Percentiles rank a stretch among this genome's conserved stretches.
Conservation (phyloP, 2,888 invertebrate genomes). For the Caenorhabditis sp. region DNA sequence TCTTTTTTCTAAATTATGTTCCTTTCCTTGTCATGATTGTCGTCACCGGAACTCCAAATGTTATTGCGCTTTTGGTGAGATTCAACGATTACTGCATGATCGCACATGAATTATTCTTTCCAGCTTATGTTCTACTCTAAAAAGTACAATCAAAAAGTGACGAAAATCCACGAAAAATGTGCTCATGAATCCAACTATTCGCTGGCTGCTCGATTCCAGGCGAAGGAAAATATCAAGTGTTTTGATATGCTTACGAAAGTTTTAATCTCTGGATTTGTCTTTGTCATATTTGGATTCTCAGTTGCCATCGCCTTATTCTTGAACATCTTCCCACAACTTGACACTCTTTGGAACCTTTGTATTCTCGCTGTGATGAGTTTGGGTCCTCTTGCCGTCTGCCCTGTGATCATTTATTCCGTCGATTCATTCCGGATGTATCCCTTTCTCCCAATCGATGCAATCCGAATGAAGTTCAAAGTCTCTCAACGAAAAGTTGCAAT, state of each 20-base stretch:
- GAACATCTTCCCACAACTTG: conserved; percentile 8
- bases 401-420: conserved; percentile 36
- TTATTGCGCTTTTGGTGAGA: conserved; percentile 5
- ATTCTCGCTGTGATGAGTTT: conserved; percentile 15
- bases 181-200: conserved; percentile 28
- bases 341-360: conserved; percentile 12
- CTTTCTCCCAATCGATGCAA: neutral
- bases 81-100: too few species aligned
- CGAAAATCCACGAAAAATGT: conserved; percentile 7
- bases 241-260: conserved; percentile 30
- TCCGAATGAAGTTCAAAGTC: neutral
- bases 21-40: conserved; percentile 19
- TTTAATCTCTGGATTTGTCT: conserved; percentile 1
- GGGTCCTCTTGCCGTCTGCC: neutral
- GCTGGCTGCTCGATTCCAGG: conserved; percentile 50
- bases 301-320: conserved; percentile 6
- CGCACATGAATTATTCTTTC: neutral
- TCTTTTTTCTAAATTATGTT: conserved; percentile 15
- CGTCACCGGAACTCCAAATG: conserved; percentile 28
- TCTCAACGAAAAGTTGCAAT: neutral
- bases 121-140: conserved; percentile 20
- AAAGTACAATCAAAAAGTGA: conserved; percentile 26
- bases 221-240: conserved; percentile 48
- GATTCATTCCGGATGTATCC: conserved; percentile 30
- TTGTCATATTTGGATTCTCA: conserved; percentile 10